phyloP scores from a whole-genome alignment of 2,888 invertebrate species.

The Liposcelis brunnea region DNA sequence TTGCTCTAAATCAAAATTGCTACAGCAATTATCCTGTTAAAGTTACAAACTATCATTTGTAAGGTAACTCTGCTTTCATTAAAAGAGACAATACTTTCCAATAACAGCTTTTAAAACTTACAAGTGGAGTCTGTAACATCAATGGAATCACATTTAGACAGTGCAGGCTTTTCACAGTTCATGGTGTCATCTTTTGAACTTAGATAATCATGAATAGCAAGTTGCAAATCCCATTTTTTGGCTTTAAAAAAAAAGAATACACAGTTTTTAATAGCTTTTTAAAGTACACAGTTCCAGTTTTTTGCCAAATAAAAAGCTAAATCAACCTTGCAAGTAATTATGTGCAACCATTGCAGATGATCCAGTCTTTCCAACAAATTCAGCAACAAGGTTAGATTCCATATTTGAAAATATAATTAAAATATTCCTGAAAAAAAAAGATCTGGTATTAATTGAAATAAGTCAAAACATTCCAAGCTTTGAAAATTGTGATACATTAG shows the following conservation, averaged over 20 bases:
- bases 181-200: neutral
- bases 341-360: slow-evolving; percentile 1
- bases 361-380: slow-evolving; percentile 6
- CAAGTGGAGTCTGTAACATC: neutral
- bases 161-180: neutral
- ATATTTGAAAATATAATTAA: slow-evolving; percentile 5
- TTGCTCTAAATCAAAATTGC: too few relatives aligned
- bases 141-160: slow-evolving; percentile 1
- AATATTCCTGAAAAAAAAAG: neutral
- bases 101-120: neutral
- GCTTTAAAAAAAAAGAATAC: neutral
- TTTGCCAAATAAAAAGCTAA: neutral
- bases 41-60: too few relatives aligned
- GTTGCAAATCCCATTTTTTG: slow-evolving; percentile 1
- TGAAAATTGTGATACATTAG: too few relatives aligned
- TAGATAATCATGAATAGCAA: slow-evolving; percentile 2
- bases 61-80: too few relatives aligned
- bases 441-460: neutral
- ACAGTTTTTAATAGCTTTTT: neutral
- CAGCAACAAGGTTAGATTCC: slow-evolving; percentile 7
- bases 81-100: neutral
- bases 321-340: slow-evolving; percentile 3
- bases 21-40: too few relatives aligned
- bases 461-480: neutral
- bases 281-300: too few relatives aligned